Evolutionary conservation across 2,888 invertebrate genomes (phyloP).

Genomic region (Aphodius sticticus): DNA sequence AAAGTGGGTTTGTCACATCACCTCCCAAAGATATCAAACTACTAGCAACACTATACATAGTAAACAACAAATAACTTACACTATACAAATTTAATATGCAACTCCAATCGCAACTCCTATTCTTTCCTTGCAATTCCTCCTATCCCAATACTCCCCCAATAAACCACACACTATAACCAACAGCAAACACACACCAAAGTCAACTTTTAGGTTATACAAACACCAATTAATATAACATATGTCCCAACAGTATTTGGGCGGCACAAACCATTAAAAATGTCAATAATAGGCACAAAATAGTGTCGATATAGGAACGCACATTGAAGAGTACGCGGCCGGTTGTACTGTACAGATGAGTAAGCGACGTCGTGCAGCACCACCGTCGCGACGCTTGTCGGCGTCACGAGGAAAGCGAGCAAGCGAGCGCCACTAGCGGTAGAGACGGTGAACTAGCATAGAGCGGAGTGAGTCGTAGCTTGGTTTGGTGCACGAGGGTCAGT

Average conservation of each 20-base stretch:
- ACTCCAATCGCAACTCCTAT: not conserved
- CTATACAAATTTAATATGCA: too few species aligned
- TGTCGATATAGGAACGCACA: constrained; percentile 39
- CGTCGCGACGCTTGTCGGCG: constrained; percentile 45
- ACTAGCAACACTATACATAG: too few species aligned
- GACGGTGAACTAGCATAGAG: constrained; percentile 38
- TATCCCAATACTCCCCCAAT: not conserved
- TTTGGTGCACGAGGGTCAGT: constrained; percentile 12
- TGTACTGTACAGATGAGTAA: constrained; percentile 52
- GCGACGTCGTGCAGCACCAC: constrained; percentile 39
- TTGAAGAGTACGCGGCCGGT: constrained; percentile 28
- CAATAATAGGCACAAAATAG: not conserved
- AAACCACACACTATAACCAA: not conserved
- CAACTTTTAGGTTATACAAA: not conserved
- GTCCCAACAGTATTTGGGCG: not conserved
- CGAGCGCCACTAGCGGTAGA: constrained; percentile 24
- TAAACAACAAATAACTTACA: too few species aligned
- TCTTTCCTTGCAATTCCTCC: not conserved
- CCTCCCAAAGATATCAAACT: too few species aligned
- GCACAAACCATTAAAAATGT: not conserved
- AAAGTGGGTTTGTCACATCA: too few species aligned
- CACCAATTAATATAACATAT: not conserved
- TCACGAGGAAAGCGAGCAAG: constrained; percentile 31
- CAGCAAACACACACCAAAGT: not conserved
- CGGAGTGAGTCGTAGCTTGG: constrained; percentile 42